Evolutionary conservation across 2,113 vertebrate species (phyloP), one percentile per base, ranked within the genome.

Genomic region (Cromileptes altivelis): DNA sequence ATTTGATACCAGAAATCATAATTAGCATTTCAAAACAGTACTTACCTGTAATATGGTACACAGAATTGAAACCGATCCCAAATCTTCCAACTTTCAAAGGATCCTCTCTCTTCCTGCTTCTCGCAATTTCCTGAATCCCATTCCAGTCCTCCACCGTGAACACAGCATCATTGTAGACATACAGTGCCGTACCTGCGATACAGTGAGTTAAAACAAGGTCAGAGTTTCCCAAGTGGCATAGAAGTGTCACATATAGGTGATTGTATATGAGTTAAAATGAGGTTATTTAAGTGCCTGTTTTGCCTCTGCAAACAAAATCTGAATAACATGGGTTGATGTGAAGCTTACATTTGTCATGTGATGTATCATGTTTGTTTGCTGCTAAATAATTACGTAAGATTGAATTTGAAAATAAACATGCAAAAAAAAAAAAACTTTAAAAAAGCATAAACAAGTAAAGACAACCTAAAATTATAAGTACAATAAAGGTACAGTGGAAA

Each of bases 1-100:
- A 60, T 33, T 58, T 67, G 0, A 42, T 21, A 42, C 40, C 3
- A 63, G 1, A 77, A 47, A 13, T 27, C 14, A 9, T 19, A 60
- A 25, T 56, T 14, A 52, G 27, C 6, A 64, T 74, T 45, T 70
- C 11, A 2, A 2, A 19, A 69, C 11, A 47, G 40, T 42, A 45
- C 81, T 78, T 86, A 99, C 98, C 98, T 96, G 98, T 99, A 92
- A 99, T 97, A 90, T 99, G 98, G 90, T 99, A 99, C 75, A 99
- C 98, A 73, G 98, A 99, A 92, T 99, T 99, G 94, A 99, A 99
- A 33, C 98, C 98, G 82, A 99, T 99, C 83, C 98, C 98, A 93
- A 99, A 99, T 95, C 98, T 94, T 85, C 98, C 98, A 78, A 99
- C 98, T 96, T 99, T 99, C 85, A 99, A 88, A 0, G 98, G 98